These are phyloP conservation scores for Martes martes DNA, from an alignment of 2,113 vertebrate genomes.

Conservation along the genomic window DNA sequence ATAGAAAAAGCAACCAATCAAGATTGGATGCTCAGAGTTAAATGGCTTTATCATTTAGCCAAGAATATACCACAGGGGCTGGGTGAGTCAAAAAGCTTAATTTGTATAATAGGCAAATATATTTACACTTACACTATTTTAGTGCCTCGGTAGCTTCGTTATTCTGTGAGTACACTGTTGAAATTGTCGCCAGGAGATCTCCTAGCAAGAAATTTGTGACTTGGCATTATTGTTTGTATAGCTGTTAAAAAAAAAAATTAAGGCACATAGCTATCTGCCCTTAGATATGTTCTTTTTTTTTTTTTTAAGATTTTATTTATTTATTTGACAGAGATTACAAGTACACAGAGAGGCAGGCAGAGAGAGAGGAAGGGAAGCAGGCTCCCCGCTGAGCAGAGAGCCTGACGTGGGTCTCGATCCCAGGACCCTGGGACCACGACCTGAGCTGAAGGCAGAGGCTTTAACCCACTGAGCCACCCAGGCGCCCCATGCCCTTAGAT, in stretches of 20 bases:
- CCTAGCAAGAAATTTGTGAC: not conserved
- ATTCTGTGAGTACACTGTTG: not conserved
- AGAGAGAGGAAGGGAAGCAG: too few species aligned
- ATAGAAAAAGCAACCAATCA: constrained; percentile 91
- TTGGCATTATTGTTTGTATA: not conserved
- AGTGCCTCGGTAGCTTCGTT: not conserved
- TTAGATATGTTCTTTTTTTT: not conserved
- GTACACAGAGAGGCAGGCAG: too few species aligned
- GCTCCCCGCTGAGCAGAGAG: too few species aligned
- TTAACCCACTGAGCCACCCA: too few species aligned
- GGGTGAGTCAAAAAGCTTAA: constrained; percentile 77
- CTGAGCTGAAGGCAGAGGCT: too few species aligned
- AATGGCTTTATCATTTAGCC: constrained; percentile 92
- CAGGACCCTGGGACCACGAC: too few species aligned
- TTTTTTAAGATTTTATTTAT: too few species aligned
- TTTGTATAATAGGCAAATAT: not conserved
- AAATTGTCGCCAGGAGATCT: not conserved
- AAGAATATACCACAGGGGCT: constrained; percentile 86
- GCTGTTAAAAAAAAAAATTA: constrained; percentile 19
- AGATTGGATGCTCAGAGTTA: constrained; percentile 93
- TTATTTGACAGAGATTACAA: too few species aligned
- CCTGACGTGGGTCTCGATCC: too few species aligned
- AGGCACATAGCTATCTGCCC: not conserved
- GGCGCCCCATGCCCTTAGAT: not conserved
- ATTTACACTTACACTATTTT: not conserved